A percentile compares a stretch with the other conserved stretches of the same genome.
Evolutionary conservation across 2,113 vertebrate species (phyloP).

Genomic region (Cathartes aura): DNA sequence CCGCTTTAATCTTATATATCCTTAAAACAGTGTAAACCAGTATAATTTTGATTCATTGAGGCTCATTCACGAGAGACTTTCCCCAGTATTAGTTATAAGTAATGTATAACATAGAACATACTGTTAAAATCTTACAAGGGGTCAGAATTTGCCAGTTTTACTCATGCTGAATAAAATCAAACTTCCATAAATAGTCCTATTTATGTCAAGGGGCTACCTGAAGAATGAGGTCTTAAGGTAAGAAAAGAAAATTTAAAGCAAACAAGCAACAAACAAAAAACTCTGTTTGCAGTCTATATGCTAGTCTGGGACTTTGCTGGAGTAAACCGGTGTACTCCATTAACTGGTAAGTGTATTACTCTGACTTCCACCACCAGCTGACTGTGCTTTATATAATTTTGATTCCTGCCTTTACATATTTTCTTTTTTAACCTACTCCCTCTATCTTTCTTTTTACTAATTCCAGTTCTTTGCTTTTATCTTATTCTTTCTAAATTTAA

Average conservation of each 20-base stretch:
- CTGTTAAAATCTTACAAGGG: not conserved
- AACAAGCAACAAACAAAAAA: not conserved
- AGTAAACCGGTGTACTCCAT: not conserved
- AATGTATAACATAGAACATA: not conserved
- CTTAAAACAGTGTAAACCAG: not conserved
- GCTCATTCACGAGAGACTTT: not conserved
- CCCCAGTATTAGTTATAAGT: not conserved
- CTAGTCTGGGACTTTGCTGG: not conserved
- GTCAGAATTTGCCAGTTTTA: not conserved
- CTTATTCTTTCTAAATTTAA: not conserved
- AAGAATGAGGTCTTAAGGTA: not conserved
- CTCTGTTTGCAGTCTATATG: not conserved
- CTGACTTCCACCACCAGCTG: not conserved
- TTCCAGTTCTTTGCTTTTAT: not conserved
- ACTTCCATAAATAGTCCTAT: not conserved
- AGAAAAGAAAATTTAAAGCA: not conserved
- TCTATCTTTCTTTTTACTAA: not conserved
- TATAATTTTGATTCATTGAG: not conserved
- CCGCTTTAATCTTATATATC: not conserved
- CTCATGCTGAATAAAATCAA: not conserved
- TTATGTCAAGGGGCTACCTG: not conserved
- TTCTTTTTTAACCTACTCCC: not conserved
- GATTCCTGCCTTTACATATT: not conserved
- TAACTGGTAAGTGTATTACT: not conserved
- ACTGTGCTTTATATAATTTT: not conserved